Conservation (phyloP, 1,140 invertebrate species). For the Apis dorsata region DNA sequence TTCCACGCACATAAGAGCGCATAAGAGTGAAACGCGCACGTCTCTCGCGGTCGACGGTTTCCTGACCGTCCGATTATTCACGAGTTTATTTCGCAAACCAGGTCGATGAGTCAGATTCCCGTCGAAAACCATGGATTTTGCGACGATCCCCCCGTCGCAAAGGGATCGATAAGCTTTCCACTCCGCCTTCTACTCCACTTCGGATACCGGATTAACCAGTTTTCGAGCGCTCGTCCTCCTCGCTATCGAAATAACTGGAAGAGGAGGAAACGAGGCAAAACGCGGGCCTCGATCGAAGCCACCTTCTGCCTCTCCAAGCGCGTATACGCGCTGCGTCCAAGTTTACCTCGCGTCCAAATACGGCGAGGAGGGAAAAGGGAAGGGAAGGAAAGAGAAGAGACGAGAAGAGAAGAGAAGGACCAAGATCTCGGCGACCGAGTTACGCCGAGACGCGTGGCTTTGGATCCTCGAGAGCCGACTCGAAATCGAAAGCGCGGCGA, state of each 20-base stretch:
- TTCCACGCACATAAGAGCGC: not conserved
- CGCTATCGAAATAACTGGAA: slow-evolving; percentile 19
- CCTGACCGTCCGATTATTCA: slow-evolving; percentile 4
- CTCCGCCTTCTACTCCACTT: not conserved
- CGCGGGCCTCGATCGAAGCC: too few relatives aligned
- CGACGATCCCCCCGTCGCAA: not conserved
- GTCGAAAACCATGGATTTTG: slow-evolving; percentile 6
- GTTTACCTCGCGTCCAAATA: not conserved
- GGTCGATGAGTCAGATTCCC: slow-evolving; percentile 21
- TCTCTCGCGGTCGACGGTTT: slow-evolving; percentile 1
- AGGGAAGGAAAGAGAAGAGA: not conserved
- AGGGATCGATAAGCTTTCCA: slow-evolving; percentile 40
- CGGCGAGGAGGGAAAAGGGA: too few relatives aligned
- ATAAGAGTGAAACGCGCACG: slow-evolving; percentile 6
- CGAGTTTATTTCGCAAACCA: slow-evolving; percentile 34
- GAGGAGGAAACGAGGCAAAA: not conserved
- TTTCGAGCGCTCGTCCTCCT: slow-evolving; percentile 7
- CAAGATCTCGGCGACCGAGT: not conserved
- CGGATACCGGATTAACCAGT: slow-evolving; percentile 46
- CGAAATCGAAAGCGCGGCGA: slow-evolving; percentile 38
- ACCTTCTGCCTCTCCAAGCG: too few relatives aligned
- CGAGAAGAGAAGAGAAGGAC: not conserved
- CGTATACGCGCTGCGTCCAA: too few relatives aligned
- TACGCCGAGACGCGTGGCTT: slow-evolving; percentile 2
- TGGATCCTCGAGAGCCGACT: slow-evolving; percentile 23